Evolutionary conservation across 2,888 invertebrate species (phyloP).

Genomic region (Stenichneumon culpator): DNA sequence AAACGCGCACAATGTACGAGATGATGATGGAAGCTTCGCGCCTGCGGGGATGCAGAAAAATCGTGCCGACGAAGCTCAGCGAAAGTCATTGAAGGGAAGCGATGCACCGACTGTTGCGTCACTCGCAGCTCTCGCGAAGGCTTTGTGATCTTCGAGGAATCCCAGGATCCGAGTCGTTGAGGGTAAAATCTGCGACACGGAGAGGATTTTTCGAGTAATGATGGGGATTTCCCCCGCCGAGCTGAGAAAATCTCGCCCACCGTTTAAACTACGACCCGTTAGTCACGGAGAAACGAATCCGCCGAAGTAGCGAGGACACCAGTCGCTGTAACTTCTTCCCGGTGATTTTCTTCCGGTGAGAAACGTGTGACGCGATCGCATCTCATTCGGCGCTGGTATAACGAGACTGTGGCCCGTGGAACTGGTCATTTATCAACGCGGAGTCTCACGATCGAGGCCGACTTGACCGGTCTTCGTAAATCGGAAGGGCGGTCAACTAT

Average conservation of each 20-base stretch:
- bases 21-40: neutral
- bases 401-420: neutral
- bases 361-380: neutral
- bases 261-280: neutral
- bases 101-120: neutral
- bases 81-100: neutral
- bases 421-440: neutral
- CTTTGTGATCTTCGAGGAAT: conserved; percentile 30
- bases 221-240: conserved; percentile 39
- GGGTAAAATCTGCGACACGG: conserved; percentile 7
- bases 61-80: neutral
- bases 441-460: neutral
- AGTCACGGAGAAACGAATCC: conserved; percentile 24
- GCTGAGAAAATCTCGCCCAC: neutral
- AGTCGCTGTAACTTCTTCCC: neutral
- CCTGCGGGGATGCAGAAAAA: neutral
- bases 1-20: neutral
- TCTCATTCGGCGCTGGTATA: neutral
- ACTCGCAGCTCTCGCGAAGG: conserved; percentile 3
- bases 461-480: neutral
- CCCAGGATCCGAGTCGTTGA: neutral
- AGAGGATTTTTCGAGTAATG: conserved; percentile 45
- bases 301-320: neutral
- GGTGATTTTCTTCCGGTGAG: neutral
- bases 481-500: neutral